Conservation (phyloP, 2,888 invertebrate species). For the Monochamus alternatus region DNA sequence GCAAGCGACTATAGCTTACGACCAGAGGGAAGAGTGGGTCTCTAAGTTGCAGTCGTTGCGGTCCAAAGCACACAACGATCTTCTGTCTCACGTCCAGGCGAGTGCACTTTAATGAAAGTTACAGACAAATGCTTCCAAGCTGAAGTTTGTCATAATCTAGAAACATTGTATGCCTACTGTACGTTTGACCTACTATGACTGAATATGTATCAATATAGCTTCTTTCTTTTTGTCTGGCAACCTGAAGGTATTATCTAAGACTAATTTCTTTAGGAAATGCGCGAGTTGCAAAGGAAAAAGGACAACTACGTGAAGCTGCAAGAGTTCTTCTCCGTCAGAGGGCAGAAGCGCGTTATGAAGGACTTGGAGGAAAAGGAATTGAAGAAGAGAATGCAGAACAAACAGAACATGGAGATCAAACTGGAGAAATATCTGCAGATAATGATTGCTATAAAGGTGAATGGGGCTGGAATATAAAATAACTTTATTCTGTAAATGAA, state of each 20-base stretch:
- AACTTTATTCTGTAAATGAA: background rate
- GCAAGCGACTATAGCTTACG: slow-evolving; percentile 91
- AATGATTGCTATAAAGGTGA: slow-evolving; percentile 56
- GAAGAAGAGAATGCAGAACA: slow-evolving; percentile 79
- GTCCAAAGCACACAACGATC: slow-evolving; percentile 83
- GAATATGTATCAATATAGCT: too few relatives aligned
- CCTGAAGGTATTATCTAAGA: too few relatives aligned
- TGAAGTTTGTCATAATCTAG: too few relatives aligned
- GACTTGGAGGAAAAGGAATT: slow-evolving; percentile 83
- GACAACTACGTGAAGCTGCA: slow-evolving; percentile 90
- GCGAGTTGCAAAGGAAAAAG: slow-evolving; percentile 86
- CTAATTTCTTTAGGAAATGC: slow-evolving; percentile 88
- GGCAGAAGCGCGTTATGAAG: slow-evolving; percentile 84
- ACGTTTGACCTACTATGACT: too few relatives aligned
- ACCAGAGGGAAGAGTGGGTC: slow-evolving; percentile 88
- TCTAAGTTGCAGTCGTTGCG: slow-evolving; percentile 86
- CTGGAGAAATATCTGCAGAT: slow-evolving; percentile 56
- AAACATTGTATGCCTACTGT: too few relatives aligned
- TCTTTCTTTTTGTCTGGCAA: too few relatives aligned
- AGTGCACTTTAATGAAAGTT: background rate
- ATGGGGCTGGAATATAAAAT: background rate
- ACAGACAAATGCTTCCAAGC: too few relatives aligned
- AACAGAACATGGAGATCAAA: slow-evolving; percentile 79
- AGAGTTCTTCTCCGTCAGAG: slow-evolving; percentile 89
- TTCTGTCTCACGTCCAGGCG: slow-evolving; percentile 78